Evolutionary conservation across 2,888 invertebrate genomes (phyloP), one percentile per base, ranked within the genome.

Genomic region (Drosophila maculinotata): DNA sequence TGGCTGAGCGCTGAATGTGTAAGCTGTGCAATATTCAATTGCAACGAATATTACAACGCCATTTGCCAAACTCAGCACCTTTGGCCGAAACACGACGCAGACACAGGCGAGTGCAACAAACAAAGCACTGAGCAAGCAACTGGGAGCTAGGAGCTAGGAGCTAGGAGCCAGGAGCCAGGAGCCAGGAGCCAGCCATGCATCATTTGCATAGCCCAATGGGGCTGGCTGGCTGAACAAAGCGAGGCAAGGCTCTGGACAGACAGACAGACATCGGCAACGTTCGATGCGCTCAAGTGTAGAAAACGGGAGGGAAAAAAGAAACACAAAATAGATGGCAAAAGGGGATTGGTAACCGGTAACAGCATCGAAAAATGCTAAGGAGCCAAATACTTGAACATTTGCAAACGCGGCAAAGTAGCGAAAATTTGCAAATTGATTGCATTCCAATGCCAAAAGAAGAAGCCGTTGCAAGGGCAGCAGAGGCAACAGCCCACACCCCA

Each of bases 381-480:
- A 82, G 86, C 71, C 86, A 81, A 81, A 85, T 81, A 82, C 81
- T 81, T 58, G 85, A 81, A 68, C 81, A 85, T 85, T 81, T 85
- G 85, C 81, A 76, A 83, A 80, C 84, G 86, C 82, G 86, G 86
- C 84, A 83, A 86, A 83, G 85, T 80, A 80, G 88, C 82, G 86
- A 83, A 87, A 89, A 89, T 89, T 89, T 87, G 79, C 88, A 89
- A 89, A 89, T 89, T 89, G 89, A 89, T 89, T 89, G 89, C 89
- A 89, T 89, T 89, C 89, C 89, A 80, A 68, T 78, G 89, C 85
- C 86, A 66, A n/a, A n/a, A 63, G 69, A 66, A 58, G 48, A 63
- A 54, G 35, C 54, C 63, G 36, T 38, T 60, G 56, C 54, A 56
- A 25, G 28, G 35, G 23, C 54, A 60, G 10, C 42, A 53, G 28